phyloP scores from a whole-genome alignment of 2,113 vertebrate genomes.

The Circaetus gallicus region DNA sequence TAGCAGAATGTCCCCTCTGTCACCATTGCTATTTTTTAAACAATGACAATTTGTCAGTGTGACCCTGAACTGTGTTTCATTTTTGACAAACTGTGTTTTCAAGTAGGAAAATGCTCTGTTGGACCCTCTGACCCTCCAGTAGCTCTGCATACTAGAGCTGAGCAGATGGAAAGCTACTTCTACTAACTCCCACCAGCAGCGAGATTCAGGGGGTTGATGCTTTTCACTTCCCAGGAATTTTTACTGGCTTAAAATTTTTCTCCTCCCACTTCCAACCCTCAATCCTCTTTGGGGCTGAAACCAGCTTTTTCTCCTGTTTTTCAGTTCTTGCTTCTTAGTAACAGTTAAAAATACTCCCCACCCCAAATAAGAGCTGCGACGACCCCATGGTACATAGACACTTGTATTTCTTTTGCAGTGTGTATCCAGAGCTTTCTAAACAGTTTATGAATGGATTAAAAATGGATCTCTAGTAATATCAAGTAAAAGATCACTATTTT shows the following conservation, averaged over 20 bases:
- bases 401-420: background rate
- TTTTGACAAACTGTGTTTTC: background rate
- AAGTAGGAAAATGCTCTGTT: background rate
- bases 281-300: background rate
- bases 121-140: background rate
- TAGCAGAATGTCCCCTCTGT: background rate
- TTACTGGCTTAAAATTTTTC: background rate
- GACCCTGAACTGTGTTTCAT: background rate
- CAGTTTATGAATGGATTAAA: background rate
- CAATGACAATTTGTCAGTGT: background rate
- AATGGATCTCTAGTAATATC: background rate
- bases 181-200: background rate
- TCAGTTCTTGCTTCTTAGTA: background rate
- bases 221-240: slow-evolving; percentile 26
- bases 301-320: background rate
- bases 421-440: background rate
- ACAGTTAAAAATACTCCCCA: background rate
- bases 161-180: slow-evolving; percentile 39
- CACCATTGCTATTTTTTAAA: background rate
- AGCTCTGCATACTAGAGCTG: background rate
- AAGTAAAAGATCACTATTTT: background rate
- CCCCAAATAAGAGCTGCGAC: background rate
- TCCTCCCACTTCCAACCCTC: background rate
- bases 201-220: background rate
- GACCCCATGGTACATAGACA: background rate